phyloP scores from a whole-genome alignment of 2,113 vertebrate species.

The Kryptolebias marmoratus region DNA sequence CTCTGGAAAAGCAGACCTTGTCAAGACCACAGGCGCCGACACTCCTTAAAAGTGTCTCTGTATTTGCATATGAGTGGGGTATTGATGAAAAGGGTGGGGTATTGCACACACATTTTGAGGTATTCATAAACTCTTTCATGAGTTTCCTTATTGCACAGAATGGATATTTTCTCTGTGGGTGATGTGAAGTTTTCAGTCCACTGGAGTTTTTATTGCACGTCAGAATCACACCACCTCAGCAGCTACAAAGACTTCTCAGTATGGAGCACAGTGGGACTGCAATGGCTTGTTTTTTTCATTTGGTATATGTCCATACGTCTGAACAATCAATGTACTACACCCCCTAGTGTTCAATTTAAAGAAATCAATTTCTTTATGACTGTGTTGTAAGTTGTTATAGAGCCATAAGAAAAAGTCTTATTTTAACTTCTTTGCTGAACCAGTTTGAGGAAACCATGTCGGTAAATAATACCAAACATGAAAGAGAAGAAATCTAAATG shows the following conservation, averaged over 20 bases:
- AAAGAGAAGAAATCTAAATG: no score
- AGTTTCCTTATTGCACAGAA: constrained; percentile 20
- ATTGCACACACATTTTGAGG: background rate
- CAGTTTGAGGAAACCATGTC: background rate
- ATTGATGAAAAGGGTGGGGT: constrained; percentile 26
- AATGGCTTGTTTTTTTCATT: background rate
- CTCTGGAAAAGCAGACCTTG: no score
- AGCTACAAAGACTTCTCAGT: constrained; percentile 70
- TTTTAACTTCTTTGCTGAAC: background rate
- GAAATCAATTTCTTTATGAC: background rate
- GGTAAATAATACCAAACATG: no score
- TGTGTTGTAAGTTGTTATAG: background rate
- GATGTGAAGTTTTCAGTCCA: constrained; percentile 35
- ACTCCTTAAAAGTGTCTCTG: no score
- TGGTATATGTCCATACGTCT: background rate
- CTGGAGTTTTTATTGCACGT: constrained; percentile 38
- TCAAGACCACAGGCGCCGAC: no score
- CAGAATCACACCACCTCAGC: constrained; percentile 50
- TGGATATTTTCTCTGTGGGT: constrained; percentile 41
- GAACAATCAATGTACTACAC: background rate
- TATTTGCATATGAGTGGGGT: constrained; percentile 21
- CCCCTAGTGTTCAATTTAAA: background rate
- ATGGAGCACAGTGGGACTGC: constrained; percentile 20
- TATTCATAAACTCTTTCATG: constrained; percentile 26
- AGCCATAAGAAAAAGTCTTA: background rate